Evolutionary conservation across 2,888 invertebrate genomes (phyloP).

Genomic region (Noctua fimbriata): DNA sequence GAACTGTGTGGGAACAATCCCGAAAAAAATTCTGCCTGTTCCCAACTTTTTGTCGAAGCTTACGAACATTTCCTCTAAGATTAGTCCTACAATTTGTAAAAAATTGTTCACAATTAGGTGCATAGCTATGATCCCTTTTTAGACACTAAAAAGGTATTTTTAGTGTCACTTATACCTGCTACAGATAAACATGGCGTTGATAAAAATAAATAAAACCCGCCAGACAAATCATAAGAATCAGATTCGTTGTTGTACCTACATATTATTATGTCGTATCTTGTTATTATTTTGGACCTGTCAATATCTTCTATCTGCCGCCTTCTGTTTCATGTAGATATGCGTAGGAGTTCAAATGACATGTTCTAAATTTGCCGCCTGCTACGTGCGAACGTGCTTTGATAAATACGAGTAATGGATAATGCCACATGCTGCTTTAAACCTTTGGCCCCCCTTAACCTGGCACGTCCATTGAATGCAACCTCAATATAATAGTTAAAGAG

Average conservation of each 20-base stretch:
- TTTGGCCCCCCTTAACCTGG: conserved; percentile 14
- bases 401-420: conserved; percentile 28
- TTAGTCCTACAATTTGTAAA: background rate
- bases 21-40: background rate
- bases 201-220: background rate
- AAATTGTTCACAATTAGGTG: background rate
- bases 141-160: background rate
- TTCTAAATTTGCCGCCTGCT: conserved; percentile 31
- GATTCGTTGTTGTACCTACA: background rate
- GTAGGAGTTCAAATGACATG: conserved; percentile 40
- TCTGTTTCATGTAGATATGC: conserved; percentile 18
- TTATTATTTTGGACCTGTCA: conserved; percentile 14
- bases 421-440: conserved; percentile 29
- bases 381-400: conserved; percentile 40
- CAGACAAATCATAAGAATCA: background rate
- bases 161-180: background rate
- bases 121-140: background rate
- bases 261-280: background rate
- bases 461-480: conserved; percentile 42
- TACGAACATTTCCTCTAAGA: background rate
- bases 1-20: background rate
- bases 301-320: conserved; percentile 15
- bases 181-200: conserved; percentile 1
- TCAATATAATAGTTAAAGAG: conserved; percentile 40
- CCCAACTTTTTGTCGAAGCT: background rate